Conservation (phyloP, 1,140 invertebrate genomes). For the Drosophila sp. region DNA sequence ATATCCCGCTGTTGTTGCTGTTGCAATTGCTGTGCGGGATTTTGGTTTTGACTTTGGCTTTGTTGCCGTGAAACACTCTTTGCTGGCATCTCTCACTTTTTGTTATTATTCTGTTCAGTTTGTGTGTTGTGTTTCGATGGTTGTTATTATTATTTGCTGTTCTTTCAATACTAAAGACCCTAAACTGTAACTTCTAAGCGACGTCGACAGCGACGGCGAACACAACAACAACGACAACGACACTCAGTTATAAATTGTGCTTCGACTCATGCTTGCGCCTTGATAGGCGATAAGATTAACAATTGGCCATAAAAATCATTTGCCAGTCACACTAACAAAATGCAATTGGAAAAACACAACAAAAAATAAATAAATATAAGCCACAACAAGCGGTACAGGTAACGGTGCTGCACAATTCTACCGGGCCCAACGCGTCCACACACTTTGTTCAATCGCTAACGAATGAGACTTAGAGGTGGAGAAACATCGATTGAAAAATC, state of each 20-base stretch:
- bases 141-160: background rate
- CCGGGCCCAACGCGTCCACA: conserved; percentile 17
- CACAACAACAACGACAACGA: conserved; percentile 5
- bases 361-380: conserved; percentile 20
- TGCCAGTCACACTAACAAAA: conserved; percentile 11
- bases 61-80: conserved; percentile 68
- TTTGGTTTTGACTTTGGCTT: conserved; percentile 57
- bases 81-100: conserved; percentile 49
- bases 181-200: conserved; percentile 18
- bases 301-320: conserved; percentile 48
- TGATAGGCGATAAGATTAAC: conserved; percentile 67
- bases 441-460: conserved; percentile 8
- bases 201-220: conserved; percentile 13
- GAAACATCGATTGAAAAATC: no score
- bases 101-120: conserved; percentile 2
- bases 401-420: conserved; percentile 9
- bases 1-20: conserved; percentile 69
- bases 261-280: conserved; percentile 61
- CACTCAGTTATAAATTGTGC: conserved; percentile 52
- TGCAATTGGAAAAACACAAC: conserved; percentile 33
- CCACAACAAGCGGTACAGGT: conserved; percentile 8
- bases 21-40: conserved; percentile 72
- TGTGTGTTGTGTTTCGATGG: conserved; percentile 3
- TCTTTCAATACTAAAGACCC: no score
- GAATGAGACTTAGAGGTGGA: no score